A percentile compares a stretch with the other conserved stretches of the same genome.
Evolutionary conservation across 92 coral and sea anemone genomes (phyloP).

Genomic region (Palythoa grandis): DNA sequence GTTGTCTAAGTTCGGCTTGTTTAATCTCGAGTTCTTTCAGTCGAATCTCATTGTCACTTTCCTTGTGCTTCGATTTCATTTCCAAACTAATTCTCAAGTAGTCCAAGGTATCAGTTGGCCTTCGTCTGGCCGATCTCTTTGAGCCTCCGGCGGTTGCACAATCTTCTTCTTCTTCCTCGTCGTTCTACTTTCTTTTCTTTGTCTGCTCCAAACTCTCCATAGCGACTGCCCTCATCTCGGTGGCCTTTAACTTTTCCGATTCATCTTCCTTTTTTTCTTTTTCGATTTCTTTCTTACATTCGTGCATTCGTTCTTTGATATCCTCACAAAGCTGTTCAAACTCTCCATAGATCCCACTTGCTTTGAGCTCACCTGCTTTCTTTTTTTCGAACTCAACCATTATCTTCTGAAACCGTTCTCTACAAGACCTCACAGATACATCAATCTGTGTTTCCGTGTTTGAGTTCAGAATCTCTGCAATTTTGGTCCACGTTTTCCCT

Average conservation of each 20-base stretch:
- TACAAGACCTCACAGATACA: conserved; percentile 55
- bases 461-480: conserved; percentile 41
- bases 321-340: conserved; percentile 52
- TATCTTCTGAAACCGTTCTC: conserved; percentile 53
- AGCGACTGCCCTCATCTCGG: conserved; percentile 31
- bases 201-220: conserved; percentile 35
- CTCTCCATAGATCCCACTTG: conserved; percentile 63
- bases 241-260: conserved; percentile 55
- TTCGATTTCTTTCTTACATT: conserved; percentile 48
- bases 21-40: conserved; percentile 20
- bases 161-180: neutral
- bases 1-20: conserved; percentile 14
- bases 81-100: conserved; percentile 13
- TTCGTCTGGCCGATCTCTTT: conserved; percentile 12
- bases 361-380: conserved; percentile 45
- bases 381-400: conserved; percentile 45
- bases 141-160: conserved; percentile 13
- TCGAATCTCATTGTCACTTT: conserved; percentile 22
- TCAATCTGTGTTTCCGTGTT: conserved; percentile 38
- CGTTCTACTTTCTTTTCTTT: conserved; percentile 28
- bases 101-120: conserved; percentile 12
- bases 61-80: conserved; percentile 9
- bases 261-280: conserved; percentile 44
- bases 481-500: conserved; percentile 42
- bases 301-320: conserved; percentile 47